These are phyloP conservation scores for Balaeniceps rex DNA, from an alignment of 2,113 vertebrate genomes.

Conservation along the genomic window DNA sequence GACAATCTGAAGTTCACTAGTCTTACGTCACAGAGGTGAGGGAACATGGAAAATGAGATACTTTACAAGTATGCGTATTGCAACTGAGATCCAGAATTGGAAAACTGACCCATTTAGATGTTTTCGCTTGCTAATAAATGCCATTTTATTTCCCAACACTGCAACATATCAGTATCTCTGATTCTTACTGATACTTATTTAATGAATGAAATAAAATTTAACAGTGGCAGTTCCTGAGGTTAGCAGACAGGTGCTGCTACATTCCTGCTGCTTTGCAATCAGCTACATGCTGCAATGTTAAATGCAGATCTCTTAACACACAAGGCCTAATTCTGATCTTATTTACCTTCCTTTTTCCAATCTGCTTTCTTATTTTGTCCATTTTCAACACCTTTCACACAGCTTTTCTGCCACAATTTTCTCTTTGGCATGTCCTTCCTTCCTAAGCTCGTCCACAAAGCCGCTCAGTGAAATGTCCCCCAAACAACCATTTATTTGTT, in stretches of 20 bases:
- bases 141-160: not conserved
- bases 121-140: not conserved
- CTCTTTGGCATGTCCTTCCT: not conserved
- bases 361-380: not conserved
- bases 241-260: constrained; percentile 48
- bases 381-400: not conserved
- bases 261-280: constrained; percentile 6
- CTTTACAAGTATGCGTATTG: not conserved
- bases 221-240: not conserved
- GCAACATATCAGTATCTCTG: not conserved
- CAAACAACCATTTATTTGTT: not conserved
- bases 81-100: not conserved
- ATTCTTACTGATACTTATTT: not conserved
- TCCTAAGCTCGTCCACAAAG: not conserved
- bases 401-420: not conserved
- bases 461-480: not conserved
- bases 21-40: not conserved
- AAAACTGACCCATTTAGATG: not conserved
- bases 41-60: not conserved
- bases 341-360: not conserved
- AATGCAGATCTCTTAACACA: not conserved
- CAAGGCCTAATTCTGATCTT: not conserved
- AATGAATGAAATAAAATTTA: not conserved
- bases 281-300: not conserved
- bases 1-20: not conserved